phyloP scores from a whole-genome alignment of 2,797 vertebrate species.

The Mormyrus proboscirostris region DNA sequence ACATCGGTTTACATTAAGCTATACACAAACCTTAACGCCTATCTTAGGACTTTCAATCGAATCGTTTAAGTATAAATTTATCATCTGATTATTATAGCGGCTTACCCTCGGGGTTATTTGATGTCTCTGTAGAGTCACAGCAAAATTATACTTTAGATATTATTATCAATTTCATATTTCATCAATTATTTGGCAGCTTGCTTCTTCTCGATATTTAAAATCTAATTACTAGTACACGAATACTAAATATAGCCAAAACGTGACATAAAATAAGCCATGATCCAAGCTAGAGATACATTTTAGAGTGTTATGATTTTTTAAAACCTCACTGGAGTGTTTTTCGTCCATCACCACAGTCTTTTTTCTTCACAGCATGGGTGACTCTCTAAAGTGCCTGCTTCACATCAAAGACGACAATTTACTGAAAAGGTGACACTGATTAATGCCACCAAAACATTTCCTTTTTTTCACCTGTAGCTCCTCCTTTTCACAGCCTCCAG shows the following conservation, averaged over 20 bases:
- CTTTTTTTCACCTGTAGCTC: conserved; percentile 50
- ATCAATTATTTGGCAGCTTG: background rate
- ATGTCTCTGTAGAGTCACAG: background rate
- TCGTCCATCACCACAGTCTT: conserved; percentile 64
- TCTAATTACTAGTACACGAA: background rate
- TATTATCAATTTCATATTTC: background rate
- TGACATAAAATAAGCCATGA: background rate
- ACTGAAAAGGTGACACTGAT: conserved; percentile 59
- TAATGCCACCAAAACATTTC: conserved; percentile 57
- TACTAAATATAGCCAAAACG: background rate
- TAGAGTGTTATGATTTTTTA: conserved; percentile 56
- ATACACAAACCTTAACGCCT: conserved; percentile 11
- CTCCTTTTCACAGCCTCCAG: conserved; percentile 42
- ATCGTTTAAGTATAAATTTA: background rate
- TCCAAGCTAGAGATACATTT: background rate
- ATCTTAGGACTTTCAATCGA: background rate
- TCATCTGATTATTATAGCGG: background rate
- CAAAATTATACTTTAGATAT: background rate
- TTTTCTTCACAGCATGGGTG: conserved; percentile 62
- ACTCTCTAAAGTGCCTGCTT: conserved; percentile 59
- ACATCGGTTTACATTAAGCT: background rate
- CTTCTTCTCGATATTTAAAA: background rate
- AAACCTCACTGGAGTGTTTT: conserved; percentile 58
- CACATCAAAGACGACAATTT: conserved; percentile 63
- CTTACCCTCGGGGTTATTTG: background rate